Conservation (phyloP, 2,797 vertebrate species). For the Mus caroli region DNA sequence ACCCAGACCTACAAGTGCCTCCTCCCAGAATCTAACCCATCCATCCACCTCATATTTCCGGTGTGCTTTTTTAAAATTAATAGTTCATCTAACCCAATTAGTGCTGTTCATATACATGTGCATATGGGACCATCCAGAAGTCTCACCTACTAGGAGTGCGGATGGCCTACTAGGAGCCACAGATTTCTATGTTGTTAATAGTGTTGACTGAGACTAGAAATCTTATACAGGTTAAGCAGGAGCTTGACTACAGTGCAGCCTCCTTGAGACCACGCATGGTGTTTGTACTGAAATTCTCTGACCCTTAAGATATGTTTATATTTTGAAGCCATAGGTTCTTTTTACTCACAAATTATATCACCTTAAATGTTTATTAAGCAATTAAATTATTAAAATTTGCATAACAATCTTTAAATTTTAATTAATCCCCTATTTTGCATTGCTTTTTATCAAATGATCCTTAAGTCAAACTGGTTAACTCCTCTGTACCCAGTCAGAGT, state of each 20-base stretch:
- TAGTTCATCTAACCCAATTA: neutral
- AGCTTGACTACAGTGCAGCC: neutral
- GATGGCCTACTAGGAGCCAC: neutral
- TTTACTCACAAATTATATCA: neutral
- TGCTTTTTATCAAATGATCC: neutral
- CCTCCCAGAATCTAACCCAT: neutral
- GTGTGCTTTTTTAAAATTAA: neutral
- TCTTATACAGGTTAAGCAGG: no score
- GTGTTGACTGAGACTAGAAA: neutral
- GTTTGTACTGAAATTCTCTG: constrained; percentile 12
- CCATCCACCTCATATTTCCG: neutral
- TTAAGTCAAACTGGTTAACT: neutral
- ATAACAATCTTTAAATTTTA: constrained; percentile 17
- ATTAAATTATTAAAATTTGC: constrained; percentile 16
- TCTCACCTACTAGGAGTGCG: neutral
- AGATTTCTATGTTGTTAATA: neutral
- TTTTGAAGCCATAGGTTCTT: neutral
- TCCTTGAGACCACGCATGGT: neutral
- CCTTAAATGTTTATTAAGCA: neutral
- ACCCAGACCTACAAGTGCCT: neutral
- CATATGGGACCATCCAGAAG: neutral
- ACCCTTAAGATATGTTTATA: neutral
- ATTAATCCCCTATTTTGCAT: neutral
- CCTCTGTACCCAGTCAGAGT: neutral
- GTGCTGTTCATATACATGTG: neutral